These are phyloP conservation scores for Endomychus coccineus DNA, from an alignment of 2,888 invertebrate species.

Conservation along the genomic window DNA sequence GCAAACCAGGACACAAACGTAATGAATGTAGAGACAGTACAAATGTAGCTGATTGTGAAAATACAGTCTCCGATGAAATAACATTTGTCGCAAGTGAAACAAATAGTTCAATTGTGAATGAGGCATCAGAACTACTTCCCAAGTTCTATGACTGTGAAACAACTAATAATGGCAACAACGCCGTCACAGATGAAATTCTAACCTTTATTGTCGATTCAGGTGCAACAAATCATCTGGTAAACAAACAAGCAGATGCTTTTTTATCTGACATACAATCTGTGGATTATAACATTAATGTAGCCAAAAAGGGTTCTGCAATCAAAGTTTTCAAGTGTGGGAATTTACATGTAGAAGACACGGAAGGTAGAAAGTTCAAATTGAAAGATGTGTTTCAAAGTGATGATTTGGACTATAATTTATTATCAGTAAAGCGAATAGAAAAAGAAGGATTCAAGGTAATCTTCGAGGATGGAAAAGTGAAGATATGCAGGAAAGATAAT, in stretches of 20 bases:
- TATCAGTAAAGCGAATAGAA: constrained; percentile 3
- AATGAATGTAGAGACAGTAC: no score
- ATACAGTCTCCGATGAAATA: no score
- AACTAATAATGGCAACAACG: no score
- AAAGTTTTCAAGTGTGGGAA: background rate
- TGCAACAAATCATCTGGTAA: constrained; percentile 4
- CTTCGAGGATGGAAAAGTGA: no score
- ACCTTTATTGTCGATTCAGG: constrained; percentile 3
- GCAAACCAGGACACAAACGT: no score
- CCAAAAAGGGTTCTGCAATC: background rate
- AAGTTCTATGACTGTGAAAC: no score
- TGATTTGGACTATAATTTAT: constrained; percentile 5
- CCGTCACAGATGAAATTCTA: background rate
- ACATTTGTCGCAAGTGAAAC: no score
- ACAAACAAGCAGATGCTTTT: background rate
- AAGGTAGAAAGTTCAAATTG: constrained; percentile 1
- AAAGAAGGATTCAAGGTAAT: no score
- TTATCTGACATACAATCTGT: background rate
- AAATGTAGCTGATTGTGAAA: no score
- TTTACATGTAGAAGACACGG: background rate
- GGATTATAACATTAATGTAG: background rate
- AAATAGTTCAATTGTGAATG: no score
- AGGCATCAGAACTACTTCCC: no score
- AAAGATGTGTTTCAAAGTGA: background rate
- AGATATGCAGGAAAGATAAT: no score